Evolutionary conservation across 2,888 invertebrate genomes (phyloP).

Genomic region (Ommatoiulus sabulosus): DNA sequence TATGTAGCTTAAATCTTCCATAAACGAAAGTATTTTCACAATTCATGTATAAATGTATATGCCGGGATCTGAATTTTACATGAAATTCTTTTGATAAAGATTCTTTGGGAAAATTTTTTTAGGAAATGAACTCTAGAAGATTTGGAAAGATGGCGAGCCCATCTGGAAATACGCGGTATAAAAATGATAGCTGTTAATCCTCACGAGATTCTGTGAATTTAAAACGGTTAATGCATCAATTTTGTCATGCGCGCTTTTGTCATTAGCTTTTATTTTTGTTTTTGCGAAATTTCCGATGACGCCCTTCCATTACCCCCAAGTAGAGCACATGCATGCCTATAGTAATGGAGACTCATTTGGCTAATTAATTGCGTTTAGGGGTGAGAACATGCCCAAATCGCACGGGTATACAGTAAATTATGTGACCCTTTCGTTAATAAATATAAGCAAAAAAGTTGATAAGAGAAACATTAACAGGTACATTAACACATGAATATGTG

Average conservation of each 20-base stretch:
- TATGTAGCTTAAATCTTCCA: no score
- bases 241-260: not conserved
- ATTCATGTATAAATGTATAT: no score
- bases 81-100: no score
- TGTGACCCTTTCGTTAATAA: not conserved
- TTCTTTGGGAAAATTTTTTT: not conserved
- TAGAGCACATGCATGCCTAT: not conserved
- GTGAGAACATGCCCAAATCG: not conserved
- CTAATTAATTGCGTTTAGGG: not conserved
- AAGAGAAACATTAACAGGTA: not conserved
- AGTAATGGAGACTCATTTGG: constrained; percentile 12
- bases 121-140: constrained; percentile 23
- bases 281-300: constrained; percentile 19
- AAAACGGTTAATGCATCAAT: constrained; percentile 21
- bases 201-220: not conserved
- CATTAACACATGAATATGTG: not conserved
- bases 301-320: not conserved
- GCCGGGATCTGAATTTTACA: no score
- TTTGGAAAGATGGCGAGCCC: not conserved
- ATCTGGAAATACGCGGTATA: not conserved
- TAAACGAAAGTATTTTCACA: no score
- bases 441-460: not conserved
- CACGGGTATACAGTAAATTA: not conserved
- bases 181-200: not conserved
- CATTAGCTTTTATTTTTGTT: constrained; percentile 20